phyloP scores from a whole-genome alignment of 2,113 vertebrate species.

The Dendropsophus ebraccatus region DNA sequence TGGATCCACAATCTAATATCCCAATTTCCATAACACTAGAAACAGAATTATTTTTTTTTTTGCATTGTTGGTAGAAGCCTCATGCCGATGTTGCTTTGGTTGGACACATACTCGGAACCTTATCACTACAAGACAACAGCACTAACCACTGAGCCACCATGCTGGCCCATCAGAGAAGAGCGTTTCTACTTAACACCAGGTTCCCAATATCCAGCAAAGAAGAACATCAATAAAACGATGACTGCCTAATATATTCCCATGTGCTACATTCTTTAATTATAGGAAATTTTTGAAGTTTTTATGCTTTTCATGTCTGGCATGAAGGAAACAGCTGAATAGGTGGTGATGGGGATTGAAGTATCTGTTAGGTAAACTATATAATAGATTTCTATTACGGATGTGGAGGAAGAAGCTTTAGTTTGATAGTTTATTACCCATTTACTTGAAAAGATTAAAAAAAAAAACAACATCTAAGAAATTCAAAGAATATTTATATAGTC shows the following conservation, averaged over 20 bases:
- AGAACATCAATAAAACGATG: conserved; percentile 10
- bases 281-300: conserved; percentile 12
- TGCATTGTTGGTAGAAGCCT: neutral
- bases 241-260: neutral
- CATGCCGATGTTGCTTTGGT: neutral
- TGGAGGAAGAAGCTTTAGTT: neutral
- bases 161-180: neutral
- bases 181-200: neutral
- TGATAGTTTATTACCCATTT: neutral
- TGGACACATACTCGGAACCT: neutral
- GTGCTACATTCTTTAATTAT: neutral
- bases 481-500: neutral
- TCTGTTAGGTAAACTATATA: conserved; percentile 2
- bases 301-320: conserved; percentile 1
- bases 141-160: neutral
- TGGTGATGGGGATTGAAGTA: conserved; percentile 7
- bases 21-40: neutral
- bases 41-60: neutral
- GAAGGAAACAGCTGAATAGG: conserved; percentile 7
- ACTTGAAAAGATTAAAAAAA: neutral
- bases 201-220: neutral
- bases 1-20: neutral
- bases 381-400: neutral
- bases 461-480: neutral
- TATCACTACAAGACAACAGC: neutral